Conservation (phyloP, 1,140 invertebrate genomes). For the Drosophila albomicans region DNA sequence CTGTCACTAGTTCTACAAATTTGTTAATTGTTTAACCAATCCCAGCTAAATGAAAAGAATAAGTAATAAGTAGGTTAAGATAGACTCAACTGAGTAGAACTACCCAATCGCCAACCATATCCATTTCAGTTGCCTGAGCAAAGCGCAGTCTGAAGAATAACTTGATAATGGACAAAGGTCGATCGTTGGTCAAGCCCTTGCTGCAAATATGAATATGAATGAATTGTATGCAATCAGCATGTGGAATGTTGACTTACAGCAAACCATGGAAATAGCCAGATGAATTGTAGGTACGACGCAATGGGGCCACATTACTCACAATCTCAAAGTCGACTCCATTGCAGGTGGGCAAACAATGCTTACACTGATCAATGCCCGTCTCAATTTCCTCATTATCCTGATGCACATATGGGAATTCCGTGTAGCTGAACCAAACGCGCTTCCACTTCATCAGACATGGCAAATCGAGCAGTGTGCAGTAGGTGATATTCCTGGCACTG, state of each 20-base stretch:
- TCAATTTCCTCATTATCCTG: constrained; percentile 25
- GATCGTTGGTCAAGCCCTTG: constrained; percentile 63
- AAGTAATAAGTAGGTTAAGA: background rate
- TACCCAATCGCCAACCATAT: constrained; percentile 74
- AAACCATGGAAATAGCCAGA: constrained; percentile 57
- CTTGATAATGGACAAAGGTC: constrained; percentile 72
- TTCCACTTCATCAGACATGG: constrained; percentile 74
- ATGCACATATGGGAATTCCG: constrained; percentile 69
- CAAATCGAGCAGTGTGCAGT: constrained; percentile 66
- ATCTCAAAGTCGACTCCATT: constrained; percentile 68
- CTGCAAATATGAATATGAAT: constrained; percentile 29
- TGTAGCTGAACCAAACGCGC: constrained; percentile 60
- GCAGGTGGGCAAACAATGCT: constrained; percentile 71
- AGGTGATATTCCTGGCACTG: constrained; percentile 35
- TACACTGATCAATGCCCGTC: constrained; percentile 50
- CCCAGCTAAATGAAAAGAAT: background rate
- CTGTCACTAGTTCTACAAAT: background rate
- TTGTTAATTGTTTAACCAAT: background rate
- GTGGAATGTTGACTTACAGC: constrained; percentile 44
- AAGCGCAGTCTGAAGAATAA: constrained; percentile 67
- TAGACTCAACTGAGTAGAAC: constrained; percentile 65
- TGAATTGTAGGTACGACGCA: constrained; percentile 23
- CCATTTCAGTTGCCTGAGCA: constrained; percentile 62
- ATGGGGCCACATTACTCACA: constrained; percentile 55
- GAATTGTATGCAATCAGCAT: background rate